These are phyloP conservation scores for Margarornis squamiger DNA, from an alignment of 2,797 vertebrate species.

Conservation along the genomic window DNA sequence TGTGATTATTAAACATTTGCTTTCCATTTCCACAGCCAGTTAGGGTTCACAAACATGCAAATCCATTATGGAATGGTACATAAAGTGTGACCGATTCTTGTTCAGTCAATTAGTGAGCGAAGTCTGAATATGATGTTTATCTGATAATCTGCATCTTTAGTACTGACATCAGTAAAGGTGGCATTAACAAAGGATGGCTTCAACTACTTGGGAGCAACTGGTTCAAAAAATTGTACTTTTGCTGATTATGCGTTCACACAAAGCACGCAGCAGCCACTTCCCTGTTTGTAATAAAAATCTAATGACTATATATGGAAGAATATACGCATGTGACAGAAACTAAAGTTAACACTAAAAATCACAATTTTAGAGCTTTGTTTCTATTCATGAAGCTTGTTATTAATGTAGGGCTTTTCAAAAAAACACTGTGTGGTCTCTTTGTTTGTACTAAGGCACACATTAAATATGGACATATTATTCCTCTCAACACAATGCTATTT, in stretches of 20 bases:
- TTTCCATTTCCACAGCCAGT: conserved; percentile 87
- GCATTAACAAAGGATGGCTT: background rate
- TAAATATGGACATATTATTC: conserved; percentile 65
- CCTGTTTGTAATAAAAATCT: conserved; percentile 1
- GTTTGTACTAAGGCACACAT: conserved; percentile 41
- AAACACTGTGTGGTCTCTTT: conserved; percentile 26
- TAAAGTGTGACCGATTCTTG: conserved; percentile 89
- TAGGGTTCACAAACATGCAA: conserved; percentile 91
- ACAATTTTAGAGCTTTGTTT: conserved; percentile 22
- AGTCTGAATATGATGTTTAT: conserved; percentile 79
- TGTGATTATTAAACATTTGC: conserved; percentile 88
- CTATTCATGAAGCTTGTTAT: conserved; percentile 27
- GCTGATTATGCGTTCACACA: background rate
- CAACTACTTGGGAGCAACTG: conserved; percentile 17
- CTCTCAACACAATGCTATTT: conserved; percentile 75
- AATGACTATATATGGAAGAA: background rate
- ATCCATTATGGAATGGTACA: conserved; percentile 88
- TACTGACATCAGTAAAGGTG: background rate
- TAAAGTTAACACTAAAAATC: conserved; percentile 2
- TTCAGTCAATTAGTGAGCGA: conserved; percentile 87
- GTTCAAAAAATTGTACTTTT: background rate
- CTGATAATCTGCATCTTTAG: conserved; percentile 61
- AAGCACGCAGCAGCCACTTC: background rate
- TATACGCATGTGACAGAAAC: background rate
- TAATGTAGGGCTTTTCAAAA: background rate